Evolutionary conservation across 2,797 vertebrate species (phyloP).

Genomic region (Ispidina lecontei): DNA sequence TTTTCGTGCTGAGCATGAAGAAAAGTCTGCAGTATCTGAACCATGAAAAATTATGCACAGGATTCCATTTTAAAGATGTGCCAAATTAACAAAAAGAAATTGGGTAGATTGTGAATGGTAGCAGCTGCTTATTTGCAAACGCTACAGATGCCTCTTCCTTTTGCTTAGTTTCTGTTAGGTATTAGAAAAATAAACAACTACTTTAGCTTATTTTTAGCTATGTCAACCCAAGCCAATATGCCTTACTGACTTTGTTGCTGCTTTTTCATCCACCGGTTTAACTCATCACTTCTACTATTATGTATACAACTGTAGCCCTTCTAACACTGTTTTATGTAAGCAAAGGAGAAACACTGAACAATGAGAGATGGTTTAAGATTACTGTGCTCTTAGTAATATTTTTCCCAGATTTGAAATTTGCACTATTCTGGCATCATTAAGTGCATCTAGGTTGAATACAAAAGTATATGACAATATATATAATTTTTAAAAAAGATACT

Average conservation of each 20-base stretch:
- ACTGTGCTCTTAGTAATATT: background rate
- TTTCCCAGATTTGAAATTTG: background rate
- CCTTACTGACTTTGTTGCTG: background rate
- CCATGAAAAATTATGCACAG: slow-evolving; percentile 36
- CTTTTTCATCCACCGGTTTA: background rate
- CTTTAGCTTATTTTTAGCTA: background rate
- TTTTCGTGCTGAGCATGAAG: slow-evolving; percentile 46
- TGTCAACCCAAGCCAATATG: background rate
- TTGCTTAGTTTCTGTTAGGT: background rate
- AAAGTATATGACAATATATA: background rate
- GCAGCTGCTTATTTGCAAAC: slow-evolving; percentile 49
- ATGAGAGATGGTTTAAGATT: background rate
- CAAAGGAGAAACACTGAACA: background rate
- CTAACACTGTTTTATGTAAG: background rate
- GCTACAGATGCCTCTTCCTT: background rate
- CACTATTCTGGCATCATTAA: background rate
- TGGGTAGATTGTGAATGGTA: slow-evolving; percentile 16
- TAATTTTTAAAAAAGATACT: background rate
- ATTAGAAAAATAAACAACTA: background rate
- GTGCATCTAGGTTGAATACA: background rate
- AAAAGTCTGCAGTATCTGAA: slow-evolving; percentile 46
- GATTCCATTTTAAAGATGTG: slow-evolving; percentile 49
- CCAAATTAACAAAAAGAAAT: slow-evolving; percentile 63
- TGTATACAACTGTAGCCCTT: background rate
- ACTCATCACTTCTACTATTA: background rate